These are phyloP conservation scores for Cheiracanthium punctorium DNA, from an alignment of 2,888 invertebrate species.

Conservation along the genomic window DNA sequence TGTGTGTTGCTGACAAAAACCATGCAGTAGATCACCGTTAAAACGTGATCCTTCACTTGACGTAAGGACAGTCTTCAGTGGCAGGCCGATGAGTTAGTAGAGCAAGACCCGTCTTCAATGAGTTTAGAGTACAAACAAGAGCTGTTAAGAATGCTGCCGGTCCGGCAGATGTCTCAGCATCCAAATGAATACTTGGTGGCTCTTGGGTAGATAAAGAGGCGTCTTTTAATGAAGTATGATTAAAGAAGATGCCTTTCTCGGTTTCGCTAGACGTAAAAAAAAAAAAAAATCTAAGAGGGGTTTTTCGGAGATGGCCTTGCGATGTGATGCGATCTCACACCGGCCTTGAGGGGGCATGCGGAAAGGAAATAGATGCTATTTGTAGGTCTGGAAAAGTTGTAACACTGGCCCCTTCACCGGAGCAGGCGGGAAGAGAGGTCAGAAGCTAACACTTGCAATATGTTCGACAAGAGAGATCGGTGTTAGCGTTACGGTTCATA, in stretches of 20 bases:
- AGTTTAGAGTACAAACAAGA: too few relatives aligned
- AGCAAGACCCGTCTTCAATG: too few relatives aligned
- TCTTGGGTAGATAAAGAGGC: background rate
- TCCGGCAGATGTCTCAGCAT: background rate
- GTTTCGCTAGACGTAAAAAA: background rate
- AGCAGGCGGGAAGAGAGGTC: too few relatives aligned
- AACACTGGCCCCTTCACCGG: too few relatives aligned
- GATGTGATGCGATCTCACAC: background rate
- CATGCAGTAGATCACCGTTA: too few relatives aligned
- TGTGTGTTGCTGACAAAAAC: too few relatives aligned
- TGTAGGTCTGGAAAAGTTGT: background rate
- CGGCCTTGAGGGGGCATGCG: background rate
- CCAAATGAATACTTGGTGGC: background rate
- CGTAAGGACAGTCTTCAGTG: too few relatives aligned
- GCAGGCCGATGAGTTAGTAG: too few relatives aligned
- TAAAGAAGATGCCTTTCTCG: constrained; percentile 15
- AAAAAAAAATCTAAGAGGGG: background rate
- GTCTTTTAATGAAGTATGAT: constrained; percentile 21
- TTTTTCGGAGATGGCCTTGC: background rate
- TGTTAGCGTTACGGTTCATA: too few relatives aligned
- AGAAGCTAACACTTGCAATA: too few relatives aligned
- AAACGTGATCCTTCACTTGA: too few relatives aligned
- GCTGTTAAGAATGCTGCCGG: background rate
- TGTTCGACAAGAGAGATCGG: too few relatives aligned
- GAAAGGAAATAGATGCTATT: background rate